Conservation (phyloP, 2,888 invertebrate genomes). For the Suillia variegata region DNA sequence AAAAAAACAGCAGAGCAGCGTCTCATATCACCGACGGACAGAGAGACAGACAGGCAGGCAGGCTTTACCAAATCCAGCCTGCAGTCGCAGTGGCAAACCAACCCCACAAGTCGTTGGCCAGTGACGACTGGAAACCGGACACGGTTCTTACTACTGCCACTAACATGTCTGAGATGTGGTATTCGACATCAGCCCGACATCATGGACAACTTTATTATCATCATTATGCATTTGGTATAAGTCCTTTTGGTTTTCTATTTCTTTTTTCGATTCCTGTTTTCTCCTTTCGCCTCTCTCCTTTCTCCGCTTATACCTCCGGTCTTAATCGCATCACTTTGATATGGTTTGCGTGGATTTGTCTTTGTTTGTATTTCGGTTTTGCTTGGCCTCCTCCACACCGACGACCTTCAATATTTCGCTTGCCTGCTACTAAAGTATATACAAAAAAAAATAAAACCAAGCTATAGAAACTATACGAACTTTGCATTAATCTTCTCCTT, state of each 20-base stretch:
- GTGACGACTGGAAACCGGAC: no score
- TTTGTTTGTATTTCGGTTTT: neutral
- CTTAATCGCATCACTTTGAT: no score
- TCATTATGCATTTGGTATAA: slow-evolving; percentile 19
- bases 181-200: neutral
- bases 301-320: no score
- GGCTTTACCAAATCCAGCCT: neutral
- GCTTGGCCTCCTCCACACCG: neutral
- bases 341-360: no score
- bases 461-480: no score
- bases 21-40: no score
- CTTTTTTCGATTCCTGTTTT: neutral
- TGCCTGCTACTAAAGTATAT: no score
- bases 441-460: no score
- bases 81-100: neutral
- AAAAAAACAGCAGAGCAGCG: neutral
- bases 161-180: neutral
- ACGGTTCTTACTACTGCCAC: neutral
- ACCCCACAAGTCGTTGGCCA: neutral
- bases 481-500: no score
- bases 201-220: slow-evolving; percentile 22
- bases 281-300: neutral
- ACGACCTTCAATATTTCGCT: no score
- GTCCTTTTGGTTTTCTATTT: neutral
- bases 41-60: no score